phyloP scores from a whole-genome alignment of 2,113 vertebrate genomes.

The Narcine bancroftii region DNA sequence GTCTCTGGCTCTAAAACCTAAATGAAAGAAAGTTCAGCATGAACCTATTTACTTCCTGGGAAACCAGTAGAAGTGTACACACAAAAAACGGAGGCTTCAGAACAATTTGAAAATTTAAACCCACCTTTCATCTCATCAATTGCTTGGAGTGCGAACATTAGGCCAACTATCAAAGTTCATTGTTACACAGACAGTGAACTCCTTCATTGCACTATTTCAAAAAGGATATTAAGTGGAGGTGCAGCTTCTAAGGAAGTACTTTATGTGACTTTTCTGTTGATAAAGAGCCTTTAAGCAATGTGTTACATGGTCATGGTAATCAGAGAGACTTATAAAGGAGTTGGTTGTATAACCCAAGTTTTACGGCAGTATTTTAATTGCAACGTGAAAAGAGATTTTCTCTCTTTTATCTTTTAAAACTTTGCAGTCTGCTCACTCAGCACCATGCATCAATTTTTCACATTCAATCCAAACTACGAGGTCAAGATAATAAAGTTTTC shows the following conservation, averaged over 20 bases:
- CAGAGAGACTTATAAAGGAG: slow-evolving; percentile 20
- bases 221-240: neutral
- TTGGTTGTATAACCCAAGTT: slow-evolving; percentile 15
- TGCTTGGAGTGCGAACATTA: slow-evolving; percentile 1
- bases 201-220: neutral
- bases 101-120: neutral
- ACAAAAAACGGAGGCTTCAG: neutral
- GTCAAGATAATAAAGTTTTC: slow-evolving; percentile 7
- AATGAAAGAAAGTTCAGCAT: slow-evolving; percentile 2
- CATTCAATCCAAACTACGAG: no score
- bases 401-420: slow-evolving; percentile 26
- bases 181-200: neutral
- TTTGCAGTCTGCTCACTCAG: slow-evolving; percentile 16
- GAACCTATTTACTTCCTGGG: neutral
- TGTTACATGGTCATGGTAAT: slow-evolving; percentile 28
- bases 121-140: slow-evolving; percentile 14
- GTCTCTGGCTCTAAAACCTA: neutral
- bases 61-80: neutral
- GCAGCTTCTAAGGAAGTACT: slow-evolving; percentile 24
- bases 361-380: slow-evolving; percentile 30
- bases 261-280: neutral
- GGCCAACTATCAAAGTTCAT: neutral
- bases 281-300: neutral
- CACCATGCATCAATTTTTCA: slow-evolving; percentile 10
- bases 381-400: slow-evolving; percentile 10